Evolutionary conservation across 2,888 invertebrate genomes (phyloP), one percentile per base, ranked within the genome.

Genomic region (Apamea crenata): DNA sequence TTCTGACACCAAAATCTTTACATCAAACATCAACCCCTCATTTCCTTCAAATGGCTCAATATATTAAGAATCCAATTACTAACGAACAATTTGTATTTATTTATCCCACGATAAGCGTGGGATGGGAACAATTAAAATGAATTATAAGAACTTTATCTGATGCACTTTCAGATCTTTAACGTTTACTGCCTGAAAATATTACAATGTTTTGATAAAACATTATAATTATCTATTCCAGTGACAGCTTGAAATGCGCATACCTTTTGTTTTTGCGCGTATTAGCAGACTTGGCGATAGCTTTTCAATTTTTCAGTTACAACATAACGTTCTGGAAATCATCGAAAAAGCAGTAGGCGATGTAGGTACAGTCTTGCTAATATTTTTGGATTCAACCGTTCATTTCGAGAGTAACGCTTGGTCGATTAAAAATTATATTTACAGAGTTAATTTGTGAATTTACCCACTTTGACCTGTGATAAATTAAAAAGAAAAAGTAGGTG

Each of bases 31-130:
- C 7, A 53, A 70, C 12, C 3, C 2, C 1, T 25, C 0, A 29
- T 56, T 72, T 29, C 40, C 25, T 40, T 53, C 29, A 86, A 86
- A 82, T 78, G n/a, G 32, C 72, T 73, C 74, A 77, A 74, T 79
- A 71, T 44, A 71, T 68, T 40, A 68, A 72, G 25, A 36, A 65
- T 44, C 32, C 14, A 74, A 74, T 78, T 73, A 75, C 50, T 18
- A 40, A n/a, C 6, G 18, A 75, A 63, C 50, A 40, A 63, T 69
- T 86, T 69, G 3, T 63, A 29, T 66, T 56, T 56, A 59, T 66
- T 40, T 47, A 63, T 80, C 74, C 50, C 84, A 85, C 84, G 84
- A 67, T 36, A 78, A 77, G 56, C 87, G 85, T 87, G 85, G 85
- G 85, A 87, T 86, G 77, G 83, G 83, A 85, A 78, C 44, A 25